phyloP scores from a whole-genome alignment of 2,113 vertebrate genomes.

The Marcusenius ussheri region DNA sequence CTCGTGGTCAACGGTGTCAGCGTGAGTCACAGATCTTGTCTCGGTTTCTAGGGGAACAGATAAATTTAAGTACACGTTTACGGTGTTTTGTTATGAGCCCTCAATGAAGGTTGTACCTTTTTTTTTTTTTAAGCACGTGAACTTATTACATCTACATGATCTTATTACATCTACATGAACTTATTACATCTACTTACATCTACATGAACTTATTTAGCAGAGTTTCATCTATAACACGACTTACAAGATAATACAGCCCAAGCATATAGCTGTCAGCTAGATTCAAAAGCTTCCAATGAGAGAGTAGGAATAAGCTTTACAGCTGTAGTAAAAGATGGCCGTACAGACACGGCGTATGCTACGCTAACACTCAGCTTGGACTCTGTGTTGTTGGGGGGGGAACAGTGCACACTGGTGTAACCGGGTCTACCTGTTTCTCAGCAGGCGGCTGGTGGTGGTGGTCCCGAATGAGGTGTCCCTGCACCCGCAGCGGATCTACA shows the following conservation, averaged over 20 bases:
- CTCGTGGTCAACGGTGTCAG: neutral
- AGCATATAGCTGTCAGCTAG: neutral
- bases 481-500: slow-evolving; percentile 81
- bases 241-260: neutral
- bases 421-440: neutral
- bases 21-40: neutral
- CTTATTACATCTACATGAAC: neutral
- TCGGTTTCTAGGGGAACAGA: neutral
- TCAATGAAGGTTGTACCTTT: neutral
- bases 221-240: neutral
- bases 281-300: neutral
- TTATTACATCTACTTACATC: neutral
- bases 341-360: neutral
- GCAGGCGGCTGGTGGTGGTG: slow-evolving; percentile 91
- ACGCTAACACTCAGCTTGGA: neutral
- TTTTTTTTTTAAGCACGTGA: neutral
- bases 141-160: neutral
- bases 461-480: slow-evolving; percentile 81
- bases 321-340: neutral
- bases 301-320: neutral
- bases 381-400: neutral
- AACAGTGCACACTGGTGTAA: neutral
- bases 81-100: neutral
- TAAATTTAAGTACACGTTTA: neutral
- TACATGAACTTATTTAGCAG: neutral